These are phyloP conservation scores for Bettongia penicillata DNA, from an alignment of 2,113 vertebrate species.

Conservation along the genomic window DNA sequence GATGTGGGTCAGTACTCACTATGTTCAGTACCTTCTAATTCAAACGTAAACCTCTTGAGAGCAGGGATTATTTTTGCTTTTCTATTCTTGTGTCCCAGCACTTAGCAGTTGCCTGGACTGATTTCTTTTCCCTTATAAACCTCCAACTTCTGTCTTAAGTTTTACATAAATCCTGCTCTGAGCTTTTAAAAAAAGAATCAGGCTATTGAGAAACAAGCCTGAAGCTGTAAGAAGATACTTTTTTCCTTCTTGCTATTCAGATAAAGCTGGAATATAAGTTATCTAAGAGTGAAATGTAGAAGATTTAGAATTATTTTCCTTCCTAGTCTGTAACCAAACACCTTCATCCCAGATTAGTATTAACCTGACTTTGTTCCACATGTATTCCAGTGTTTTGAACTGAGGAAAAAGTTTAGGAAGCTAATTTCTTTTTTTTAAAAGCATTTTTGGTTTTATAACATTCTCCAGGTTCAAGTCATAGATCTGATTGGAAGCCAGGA, in stretches of 20 bases:
- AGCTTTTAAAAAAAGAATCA: slow-evolving; percentile 4
- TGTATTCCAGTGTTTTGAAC: background rate
- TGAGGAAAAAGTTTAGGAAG: background rate
- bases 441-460: background rate
- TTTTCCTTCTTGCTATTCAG: slow-evolving; percentile 22
- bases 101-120: background rate
- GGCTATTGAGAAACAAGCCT: slow-evolving; percentile 8
- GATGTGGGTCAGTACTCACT: background rate
- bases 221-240: slow-evolving; percentile 1
- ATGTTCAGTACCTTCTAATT: background rate
- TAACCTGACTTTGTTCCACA: background rate
- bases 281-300: slow-evolving; percentile 3
- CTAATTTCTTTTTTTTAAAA: background rate
- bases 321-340: background rate
- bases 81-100: background rate
- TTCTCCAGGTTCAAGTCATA: background rate
- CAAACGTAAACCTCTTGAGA: slow-evolving; percentile 13
- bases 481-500: background rate
- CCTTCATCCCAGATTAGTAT: background rate
- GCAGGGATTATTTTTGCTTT: background rate
- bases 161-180: background rate
- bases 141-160: slow-evolving; percentile 29
- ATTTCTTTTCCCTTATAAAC: slow-evolving; percentile 7
- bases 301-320: background rate
- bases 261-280: slow-evolving; percentile 12